Conservation (phyloP, 2,113 vertebrate species). For the Pelecanus crispus region DNA sequence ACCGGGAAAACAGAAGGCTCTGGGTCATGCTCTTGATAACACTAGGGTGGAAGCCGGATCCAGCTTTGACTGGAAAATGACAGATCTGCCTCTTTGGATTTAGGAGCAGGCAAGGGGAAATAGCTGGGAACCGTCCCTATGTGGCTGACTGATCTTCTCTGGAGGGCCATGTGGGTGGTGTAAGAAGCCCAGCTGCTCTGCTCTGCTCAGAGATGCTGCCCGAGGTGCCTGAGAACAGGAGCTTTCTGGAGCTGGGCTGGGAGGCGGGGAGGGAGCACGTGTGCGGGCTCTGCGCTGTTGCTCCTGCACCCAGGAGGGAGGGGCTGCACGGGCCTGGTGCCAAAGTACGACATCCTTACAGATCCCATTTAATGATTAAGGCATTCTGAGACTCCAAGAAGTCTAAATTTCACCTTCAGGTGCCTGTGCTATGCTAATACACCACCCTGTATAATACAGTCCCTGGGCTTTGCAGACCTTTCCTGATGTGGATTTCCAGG, state of each 20-base stretch:
- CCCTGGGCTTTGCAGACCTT: neutral
- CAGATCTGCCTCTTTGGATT: neutral
- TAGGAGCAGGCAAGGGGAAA: neutral
- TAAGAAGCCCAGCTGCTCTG: neutral
- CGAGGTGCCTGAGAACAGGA: neutral
- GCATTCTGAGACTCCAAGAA: neutral
- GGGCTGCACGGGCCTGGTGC: neutral
- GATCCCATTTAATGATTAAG: neutral
- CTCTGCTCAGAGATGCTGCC: neutral
- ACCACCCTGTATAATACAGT: too few relatives aligned
- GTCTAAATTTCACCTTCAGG: neutral
- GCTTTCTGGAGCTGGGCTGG: neutral
- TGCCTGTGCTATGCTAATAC: neutral
- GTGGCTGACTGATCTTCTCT: neutral
- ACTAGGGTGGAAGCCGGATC: neutral
- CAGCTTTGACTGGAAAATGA: neutral
- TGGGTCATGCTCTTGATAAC: neutral
- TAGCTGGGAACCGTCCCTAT: neutral
- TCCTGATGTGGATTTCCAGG: neutral
- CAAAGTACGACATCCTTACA: neutral
- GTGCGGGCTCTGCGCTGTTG: neutral
- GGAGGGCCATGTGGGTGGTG: neutral
- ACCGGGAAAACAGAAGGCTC: neutral
- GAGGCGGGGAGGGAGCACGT: neutral
- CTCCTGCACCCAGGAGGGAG: neutral